phyloP scores from a whole-genome alignment of 1,140 invertebrate genomes.

The Sogatella furcifera region DNA sequence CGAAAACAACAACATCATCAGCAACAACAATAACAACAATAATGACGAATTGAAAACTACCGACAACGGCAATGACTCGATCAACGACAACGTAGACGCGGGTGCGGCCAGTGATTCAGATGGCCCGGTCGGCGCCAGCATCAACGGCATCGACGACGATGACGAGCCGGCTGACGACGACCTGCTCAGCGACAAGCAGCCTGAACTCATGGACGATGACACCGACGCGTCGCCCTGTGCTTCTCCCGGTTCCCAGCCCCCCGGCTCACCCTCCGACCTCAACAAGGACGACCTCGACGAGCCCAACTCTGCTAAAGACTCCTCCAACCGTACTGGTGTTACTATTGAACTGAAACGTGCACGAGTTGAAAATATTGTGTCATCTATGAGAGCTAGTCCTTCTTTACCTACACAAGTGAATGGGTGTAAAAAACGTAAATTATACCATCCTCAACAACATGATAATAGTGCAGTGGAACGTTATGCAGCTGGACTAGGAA shows the following conservation, averaged over 20 bases:
- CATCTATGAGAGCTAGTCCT: constrained; percentile 78
- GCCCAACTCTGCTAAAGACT: constrained; percentile 36
- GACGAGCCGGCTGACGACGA: constrained; percentile 31
- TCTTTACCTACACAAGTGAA: constrained; percentile 61
- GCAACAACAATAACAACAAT: constrained; percentile 39
- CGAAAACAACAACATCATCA: constrained; percentile 38
- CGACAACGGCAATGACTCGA: constrained; percentile 35
- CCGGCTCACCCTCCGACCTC: constrained; percentile 38
- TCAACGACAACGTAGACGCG: constrained; percentile 38
- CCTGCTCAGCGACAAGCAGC: constrained; percentile 28
- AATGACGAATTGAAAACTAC: constrained; percentile 35
- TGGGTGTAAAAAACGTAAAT: constrained; percentile 90
- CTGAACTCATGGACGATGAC: constrained; percentile 41
- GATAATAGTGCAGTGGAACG: constrained; percentile 57
- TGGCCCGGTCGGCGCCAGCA: constrained; percentile 45
- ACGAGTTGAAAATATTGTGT: constrained; percentile 88
- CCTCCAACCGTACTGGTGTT: constrained; percentile 35
- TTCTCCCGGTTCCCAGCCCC: constrained; percentile 43
- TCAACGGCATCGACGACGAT: constrained; percentile 36
- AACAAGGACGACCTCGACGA: constrained; percentile 38
- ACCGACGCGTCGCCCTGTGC: constrained; percentile 52
- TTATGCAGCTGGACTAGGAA: constrained; percentile 41
- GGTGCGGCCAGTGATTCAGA: constrained; percentile 45
- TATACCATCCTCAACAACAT: constrained; percentile 94
- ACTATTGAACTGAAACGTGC: constrained; percentile 71